These are phyloP conservation scores for Synanthedon myopaeformis DNA, from an alignment of 2,888 invertebrate genomes.

Conservation along the genomic window DNA sequence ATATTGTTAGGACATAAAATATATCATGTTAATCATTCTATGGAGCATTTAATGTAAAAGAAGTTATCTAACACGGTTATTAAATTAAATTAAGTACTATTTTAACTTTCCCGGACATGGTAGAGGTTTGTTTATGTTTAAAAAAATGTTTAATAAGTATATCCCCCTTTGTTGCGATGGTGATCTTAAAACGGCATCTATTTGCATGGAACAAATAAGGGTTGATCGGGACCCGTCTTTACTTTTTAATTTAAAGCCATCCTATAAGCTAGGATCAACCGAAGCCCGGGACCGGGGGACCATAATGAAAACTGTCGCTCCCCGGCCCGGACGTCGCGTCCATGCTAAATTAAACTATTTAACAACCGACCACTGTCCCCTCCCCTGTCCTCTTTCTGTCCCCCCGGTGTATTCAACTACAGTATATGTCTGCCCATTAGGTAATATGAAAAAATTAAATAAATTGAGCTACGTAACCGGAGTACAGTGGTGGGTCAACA, in stretches of 20 bases:
- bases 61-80: too few relatives aligned
- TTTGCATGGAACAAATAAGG: neutral
- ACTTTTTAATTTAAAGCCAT: slow-evolving; percentile 27
- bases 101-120: too few relatives aligned
- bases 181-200: neutral
- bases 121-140: too few relatives aligned
- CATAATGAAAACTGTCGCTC: slow-evolving; percentile 30
- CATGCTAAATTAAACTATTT: slow-evolving; percentile 42
- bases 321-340: slow-evolving; percentile 28
- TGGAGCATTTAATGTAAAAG: too few relatives aligned
- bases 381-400: neutral
- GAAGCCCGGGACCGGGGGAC: slow-evolving; percentile 17
- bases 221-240: slow-evolving; percentile 9
- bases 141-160: too few relatives aligned
- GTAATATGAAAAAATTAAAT: too few relatives aligned
- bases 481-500: too few relatives aligned
- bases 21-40: too few relatives aligned
- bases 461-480: too few relatives aligned
- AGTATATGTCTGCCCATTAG: too few relatives aligned
- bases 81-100: too few relatives aligned
- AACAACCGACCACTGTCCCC: slow-evolving; percentile 26
- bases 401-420: neutral
- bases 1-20: too few relatives aligned
- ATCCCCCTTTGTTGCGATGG: neutral
- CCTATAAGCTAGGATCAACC: slow-evolving; percentile 9